Base-by-base conservation (phyloP, 1,140 invertebrate species). In the Cepaea nemoralis region DNA sequence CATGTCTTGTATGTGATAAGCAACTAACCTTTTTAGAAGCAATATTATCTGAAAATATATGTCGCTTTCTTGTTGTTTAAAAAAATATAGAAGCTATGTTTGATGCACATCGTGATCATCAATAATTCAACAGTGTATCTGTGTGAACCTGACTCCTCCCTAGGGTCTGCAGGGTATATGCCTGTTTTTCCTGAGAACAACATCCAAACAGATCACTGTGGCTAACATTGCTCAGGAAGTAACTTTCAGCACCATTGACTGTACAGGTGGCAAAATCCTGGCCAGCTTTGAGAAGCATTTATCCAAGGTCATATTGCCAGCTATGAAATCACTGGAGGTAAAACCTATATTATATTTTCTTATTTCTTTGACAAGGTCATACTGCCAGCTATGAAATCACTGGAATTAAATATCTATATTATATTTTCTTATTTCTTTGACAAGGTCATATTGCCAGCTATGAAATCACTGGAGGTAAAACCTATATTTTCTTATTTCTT, bases 171-270 rank as follows among this genome's bases (percentile, higher is more conserved):
- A 94, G n/a, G 97, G 97, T 42, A 94, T 97, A 31, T 96, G 96
- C 86, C 94, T 97, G 86, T 97, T 97, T 87, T 98, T 97, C 92
- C 94, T 97, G 88, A 93, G 97, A 83, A 92, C 96, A 27, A 95
- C 94, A 3, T 93, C 94, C 42, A 92, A 89, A 96, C 96, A 89
- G 94, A 96, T 92, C 88, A 97, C 87, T 94, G 95, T 1, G 94
- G 96, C 91, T 95, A 98, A 93, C 95, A 96, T 78, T 95, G 97
- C 87, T 94, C 97, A 93, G 89, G 93, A 94, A 83, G 88, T 94
- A 81, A 96, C 94, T 88, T 96, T 96, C 83, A 96, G 96, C 0
- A 94, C 96, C 42, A 93, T 98, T 45, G 96, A 97, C 88, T 94
- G 94, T 0, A 93, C 93, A 67, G 94, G 94, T 85, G 94, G 97